Percentiles rank a stretch among this genome's conserved stretches.
These are phyloP conservation scores for Rhinogobio ventralis DNA, from an alignment of 2,797 vertebrate species.

Conservation along the genomic window DNA sequence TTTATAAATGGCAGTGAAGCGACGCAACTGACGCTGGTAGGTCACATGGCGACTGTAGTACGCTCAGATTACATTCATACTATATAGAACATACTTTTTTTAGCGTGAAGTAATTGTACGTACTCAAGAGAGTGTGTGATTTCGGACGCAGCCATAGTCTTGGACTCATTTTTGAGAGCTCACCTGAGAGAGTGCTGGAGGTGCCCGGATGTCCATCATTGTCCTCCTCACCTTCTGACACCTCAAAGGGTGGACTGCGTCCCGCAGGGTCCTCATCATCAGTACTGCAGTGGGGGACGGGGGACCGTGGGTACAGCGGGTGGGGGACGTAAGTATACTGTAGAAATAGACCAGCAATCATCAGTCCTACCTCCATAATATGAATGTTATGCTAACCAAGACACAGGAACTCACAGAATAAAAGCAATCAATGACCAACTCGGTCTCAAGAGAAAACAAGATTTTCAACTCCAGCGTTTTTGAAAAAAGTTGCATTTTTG, in stretches of 20 bases:
- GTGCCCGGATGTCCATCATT: conserved; percentile 78
- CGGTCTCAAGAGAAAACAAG: not conserved
- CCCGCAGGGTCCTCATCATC: conserved; percentile 89
- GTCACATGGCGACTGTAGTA: too few species aligned
- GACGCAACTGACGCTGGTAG: too few species aligned
- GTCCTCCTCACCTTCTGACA: conserved; percentile 89
- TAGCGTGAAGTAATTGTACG: too few species aligned
- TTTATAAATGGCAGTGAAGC: too few species aligned
- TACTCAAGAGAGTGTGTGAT: too few species aligned
- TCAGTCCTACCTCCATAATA: too few species aligned
- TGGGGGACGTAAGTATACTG: conserved; percentile 87
- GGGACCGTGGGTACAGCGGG: conserved; percentile 80
- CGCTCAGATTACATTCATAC: too few species aligned
- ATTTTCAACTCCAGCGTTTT: not conserved
- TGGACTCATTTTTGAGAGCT: not conserved
- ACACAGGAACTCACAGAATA: not conserved
- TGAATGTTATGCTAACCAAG: not conserved
- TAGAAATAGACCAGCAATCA: conserved; percentile 37
- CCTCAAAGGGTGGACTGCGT: conserved; percentile 88
- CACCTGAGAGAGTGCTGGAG: conserved; percentile 85
- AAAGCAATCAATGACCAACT: not conserved
- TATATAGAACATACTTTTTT: too few species aligned
- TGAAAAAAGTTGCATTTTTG: too few species aligned
- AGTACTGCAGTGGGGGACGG: conserved; percentile 84
- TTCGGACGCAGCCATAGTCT: too few species aligned